Evolutionary conservation across 2,888 invertebrate genomes (phyloP), one percentile per base, ranked within the genome.

Genomic region (Cylindroiulus punctatus): DNA sequence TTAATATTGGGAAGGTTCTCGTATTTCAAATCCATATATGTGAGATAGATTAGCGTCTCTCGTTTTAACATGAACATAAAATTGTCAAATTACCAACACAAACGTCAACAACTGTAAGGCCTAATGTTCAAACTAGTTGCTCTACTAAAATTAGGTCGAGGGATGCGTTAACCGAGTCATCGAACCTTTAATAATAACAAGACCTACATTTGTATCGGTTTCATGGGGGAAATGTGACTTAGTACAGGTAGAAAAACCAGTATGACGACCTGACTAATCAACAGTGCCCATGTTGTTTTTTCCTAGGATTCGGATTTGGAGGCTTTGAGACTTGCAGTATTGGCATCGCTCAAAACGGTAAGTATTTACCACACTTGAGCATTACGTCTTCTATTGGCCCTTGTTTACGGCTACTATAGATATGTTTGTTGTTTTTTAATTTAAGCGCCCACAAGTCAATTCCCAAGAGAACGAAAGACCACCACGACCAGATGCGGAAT

Each of bases 291-390:
- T n/a, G 7, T 32, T 82, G 32, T 32, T 82, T 1, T 81, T 85
- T 3, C 22, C 40, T n/a, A 87, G 87, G 87, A 87, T 47, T 82
- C 82, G n/a, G 87, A 87, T 84, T 81, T 87, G 44, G 83, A 86
- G 40, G 86, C 87, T 26, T 83, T 87, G 44, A 65, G 87, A 30
- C 83, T 52, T n/a, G 86, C 83, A 32, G 87, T 86, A n/a, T 76
- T 87, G 26, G 87, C 87, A 22, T 57, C 87, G 17, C 42, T 86
- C 14, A 87, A 87, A 86, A 12, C 84, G 12, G 87, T 87, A 84
- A 86, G 85, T 87, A 82, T 36, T 7, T 12, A 81, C 83, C 12
- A 36, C n/a, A 22, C 81, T 10, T 81, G 26, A 17, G 40, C 26
- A 42, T 5, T 86, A 30, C 22, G 12, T 76, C 4, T 12, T n/a